phyloP scores from a whole-genome alignment of 2,888 invertebrate species.

The Scaptomyza parva region DNA sequence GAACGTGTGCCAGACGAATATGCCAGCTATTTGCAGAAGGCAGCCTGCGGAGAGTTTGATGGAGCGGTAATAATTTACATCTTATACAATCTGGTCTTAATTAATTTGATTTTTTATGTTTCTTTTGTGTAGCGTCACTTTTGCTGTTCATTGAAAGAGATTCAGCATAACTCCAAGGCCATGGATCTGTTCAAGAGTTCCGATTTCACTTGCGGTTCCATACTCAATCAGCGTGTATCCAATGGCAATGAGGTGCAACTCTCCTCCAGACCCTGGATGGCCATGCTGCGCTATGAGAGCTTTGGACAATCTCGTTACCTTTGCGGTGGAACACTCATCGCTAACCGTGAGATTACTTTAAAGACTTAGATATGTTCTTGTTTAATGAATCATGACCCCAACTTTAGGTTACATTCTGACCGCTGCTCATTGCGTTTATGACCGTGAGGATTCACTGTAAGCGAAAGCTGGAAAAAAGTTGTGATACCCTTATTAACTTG shows the following conservation, averaged over 20 bases:
- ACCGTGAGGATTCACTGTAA: constrained; percentile 61
- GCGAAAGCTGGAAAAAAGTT: constrained; percentile 10
- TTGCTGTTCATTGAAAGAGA: constrained; percentile 64
- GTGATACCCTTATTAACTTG: not conserved
- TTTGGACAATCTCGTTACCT: constrained; percentile 53
- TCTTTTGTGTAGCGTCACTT: constrained; percentile 62
- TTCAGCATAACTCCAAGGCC: constrained; percentile 71
- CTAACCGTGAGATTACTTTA: constrained; percentile 46
- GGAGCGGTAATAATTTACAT: constrained; percentile 44
- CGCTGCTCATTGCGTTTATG: constrained; percentile 73
- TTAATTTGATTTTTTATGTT: not conserved
- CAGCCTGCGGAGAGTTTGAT: constrained; percentile 58
- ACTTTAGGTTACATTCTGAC: constrained; percentile 71
- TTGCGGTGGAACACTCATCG: constrained; percentile 74
- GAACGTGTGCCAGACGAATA: constrained; percentile 40
- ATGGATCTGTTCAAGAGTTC: constrained; percentile 48
- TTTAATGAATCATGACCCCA: no score
- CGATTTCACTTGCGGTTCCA: constrained; percentile 58
- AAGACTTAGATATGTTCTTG: no score
- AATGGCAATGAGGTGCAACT: constrained; percentile 71
- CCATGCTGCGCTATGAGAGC: constrained; percentile 63
- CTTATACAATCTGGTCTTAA: not conserved
- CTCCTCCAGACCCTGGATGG: constrained; percentile 78
- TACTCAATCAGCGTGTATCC: constrained; percentile 62
- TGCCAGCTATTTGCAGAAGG: constrained; percentile 47